Evolutionary conservation across 1,140 invertebrate genomes (phyloP).

Genomic region (Forficula auricularia): DNA sequence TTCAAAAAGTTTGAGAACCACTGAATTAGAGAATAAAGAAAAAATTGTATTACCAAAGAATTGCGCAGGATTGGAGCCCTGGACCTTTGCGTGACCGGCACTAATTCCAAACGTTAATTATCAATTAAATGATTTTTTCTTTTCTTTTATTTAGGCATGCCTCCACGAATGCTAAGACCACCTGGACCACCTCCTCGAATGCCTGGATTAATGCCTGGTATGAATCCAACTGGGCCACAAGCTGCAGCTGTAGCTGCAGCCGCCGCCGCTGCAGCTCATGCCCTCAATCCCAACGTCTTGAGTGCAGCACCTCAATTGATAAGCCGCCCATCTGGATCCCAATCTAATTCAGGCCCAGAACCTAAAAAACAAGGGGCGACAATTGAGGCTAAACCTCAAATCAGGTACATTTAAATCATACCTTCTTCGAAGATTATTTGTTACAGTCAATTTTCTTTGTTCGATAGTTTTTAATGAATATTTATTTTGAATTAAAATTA

Average conservation of each 20-base stretch:
- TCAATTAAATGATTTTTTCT: too few relatives aligned
- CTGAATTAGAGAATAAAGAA: too few relatives aligned
- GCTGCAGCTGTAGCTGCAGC: slow-evolving; percentile 35
- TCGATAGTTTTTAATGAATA: too few relatives aligned
- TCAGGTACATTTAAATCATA: slow-evolving; percentile 31
- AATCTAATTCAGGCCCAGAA: too few relatives aligned
- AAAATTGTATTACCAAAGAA: too few relatives aligned
- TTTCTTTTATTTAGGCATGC: too few relatives aligned
- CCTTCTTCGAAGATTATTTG: slow-evolving; percentile 2
- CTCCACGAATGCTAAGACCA: slow-evolving; percentile 22
- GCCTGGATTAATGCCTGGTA: slow-evolving; percentile 33
- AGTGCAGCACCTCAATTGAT: slow-evolving; percentile 69
- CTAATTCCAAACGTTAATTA: too few relatives aligned
- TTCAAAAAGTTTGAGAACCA: too few relatives aligned
- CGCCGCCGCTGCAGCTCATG: slow-evolving; percentile 30
- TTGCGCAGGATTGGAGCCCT: too few relatives aligned
- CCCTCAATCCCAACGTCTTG: slow-evolving; percentile 48
- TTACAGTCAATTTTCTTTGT: slow-evolving; percentile 1
- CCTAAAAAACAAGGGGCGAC: slow-evolving; percentile 49
- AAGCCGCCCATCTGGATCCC: slow-evolving; percentile 20
- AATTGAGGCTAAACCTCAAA: slow-evolving; percentile 89
- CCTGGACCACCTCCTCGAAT: slow-evolving; percentile 31
- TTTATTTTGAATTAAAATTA: neutral
- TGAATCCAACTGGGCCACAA: slow-evolving; percentile 34
- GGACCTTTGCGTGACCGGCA: too few relatives aligned